Base-by-base conservation (phyloP, 2,113 vertebrate species). In the Condylura cristata region DNA sequence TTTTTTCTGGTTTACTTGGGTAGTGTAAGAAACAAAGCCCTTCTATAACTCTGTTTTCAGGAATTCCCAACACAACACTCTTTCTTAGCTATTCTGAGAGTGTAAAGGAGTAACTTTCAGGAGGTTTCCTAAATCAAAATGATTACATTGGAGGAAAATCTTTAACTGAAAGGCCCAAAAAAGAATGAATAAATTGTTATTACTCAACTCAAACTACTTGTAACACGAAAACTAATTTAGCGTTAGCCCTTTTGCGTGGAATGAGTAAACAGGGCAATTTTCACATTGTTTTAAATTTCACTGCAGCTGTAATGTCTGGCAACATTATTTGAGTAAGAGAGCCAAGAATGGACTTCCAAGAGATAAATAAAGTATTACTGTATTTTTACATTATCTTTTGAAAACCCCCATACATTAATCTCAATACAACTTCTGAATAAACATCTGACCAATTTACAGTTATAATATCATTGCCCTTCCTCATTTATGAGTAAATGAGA, bases 271-370 rank as follows among this genome's bases (percentile, higher is more conserved):
- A 75, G 6, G 70, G 65, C 53, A 88, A 56, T 81, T 96, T 90
- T 94, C 74, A 88, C 70, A 93, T 75, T 89, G 93, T 87, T 94
- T 90, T 66, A 84, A 48, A 86, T 92, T 93, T 79, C 61, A 51
- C 24, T 66, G 71, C 79, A 95, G 88, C 86, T 96, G 71, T 83
- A 90, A 93, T 94, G 60, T 56, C n/a, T 95, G 91, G 83, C 92
- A 94, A 79, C 37, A 80, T 41, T 48, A 65, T 72, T 78, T 68
- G 41, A 83, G 28, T 83, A 44, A 93, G 76, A 83, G 58, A 58
- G 80, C 48, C 93, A 89, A 92, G 26, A 48, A 70, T 51, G 75
- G 68, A 94, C 78, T 95, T 93, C 71, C 95, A 68, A 32, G 90
- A 39, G 60, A 97, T 86, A 46, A 91, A 78, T 92, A 75, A 11